These are phyloP conservation scores for Leptinotarsa texana DNA, from an alignment of 1,140 invertebrate species.

Conservation along the genomic window DNA sequence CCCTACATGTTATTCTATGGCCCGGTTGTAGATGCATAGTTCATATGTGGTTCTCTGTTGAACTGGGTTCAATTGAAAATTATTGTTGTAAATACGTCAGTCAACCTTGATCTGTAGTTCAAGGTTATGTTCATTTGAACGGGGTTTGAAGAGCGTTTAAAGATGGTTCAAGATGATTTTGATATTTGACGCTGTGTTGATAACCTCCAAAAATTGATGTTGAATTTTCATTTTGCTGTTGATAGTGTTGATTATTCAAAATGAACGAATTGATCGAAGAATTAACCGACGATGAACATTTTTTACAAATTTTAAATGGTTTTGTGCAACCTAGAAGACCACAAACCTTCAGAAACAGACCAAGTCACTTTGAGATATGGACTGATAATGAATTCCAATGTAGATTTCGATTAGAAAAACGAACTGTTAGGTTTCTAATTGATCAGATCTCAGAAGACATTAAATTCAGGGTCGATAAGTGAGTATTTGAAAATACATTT, in stretches of 20 bases:
- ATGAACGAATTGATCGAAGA: conserved; percentile 4
- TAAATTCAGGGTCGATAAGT: not conserved
- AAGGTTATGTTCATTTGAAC: not conserved
- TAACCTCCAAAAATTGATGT: not conserved
- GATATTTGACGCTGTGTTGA: not conserved
- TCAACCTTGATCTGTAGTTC: not conserved
- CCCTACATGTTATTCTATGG: too few relatives aligned
- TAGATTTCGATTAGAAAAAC: conserved; percentile 18
- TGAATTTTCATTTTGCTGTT: conserved; percentile 5
- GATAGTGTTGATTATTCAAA: not conserved
- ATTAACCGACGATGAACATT: conserved; percentile 5
- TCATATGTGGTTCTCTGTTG: not conserved
- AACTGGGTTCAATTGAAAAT: not conserved
- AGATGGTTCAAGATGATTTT: conserved; percentile 5
- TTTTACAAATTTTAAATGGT: conserved; percentile 3
- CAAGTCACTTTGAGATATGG: conserved; percentile 3
- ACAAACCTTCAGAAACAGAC: not conserved
- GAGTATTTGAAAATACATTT: too few relatives aligned
- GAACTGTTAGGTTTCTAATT: conserved; percentile 7
- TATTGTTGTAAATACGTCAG: conserved; percentile 4
- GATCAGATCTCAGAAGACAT: conserved; percentile 13
- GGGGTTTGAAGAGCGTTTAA: not conserved
- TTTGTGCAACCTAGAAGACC: not conserved
- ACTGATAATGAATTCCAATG: not conserved
- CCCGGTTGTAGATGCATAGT: not conserved